A percentile compares a stretch with the other conserved stretches of the same genome.
These are phyloP conservation scores for Brachionus asplanchnoidis DNA, from an alignment of 1,140 invertebrate genomes.

Conservation along the genomic window DNA sequence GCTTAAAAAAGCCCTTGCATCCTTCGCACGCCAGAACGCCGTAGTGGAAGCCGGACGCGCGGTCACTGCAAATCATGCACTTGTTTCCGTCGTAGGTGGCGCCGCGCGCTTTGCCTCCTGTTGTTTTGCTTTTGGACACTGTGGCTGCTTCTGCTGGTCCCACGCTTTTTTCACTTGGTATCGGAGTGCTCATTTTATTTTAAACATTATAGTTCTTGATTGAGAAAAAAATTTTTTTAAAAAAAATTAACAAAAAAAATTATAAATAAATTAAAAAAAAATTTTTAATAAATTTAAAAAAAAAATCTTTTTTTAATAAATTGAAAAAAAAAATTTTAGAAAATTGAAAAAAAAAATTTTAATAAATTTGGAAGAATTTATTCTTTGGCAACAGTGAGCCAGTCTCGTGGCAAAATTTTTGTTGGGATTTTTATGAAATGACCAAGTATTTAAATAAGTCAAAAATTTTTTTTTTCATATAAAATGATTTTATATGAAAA, in stretches of 20 bases:
- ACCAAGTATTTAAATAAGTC: background rate
- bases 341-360: too few relatives aligned
- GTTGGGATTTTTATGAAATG: too few relatives aligned
- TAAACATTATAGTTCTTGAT: background rate
- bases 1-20: slow-evolving; percentile 59
- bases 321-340: too few relatives aligned
- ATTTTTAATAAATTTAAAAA: too few relatives aligned
- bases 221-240: background rate
- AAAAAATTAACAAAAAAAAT: too few relatives aligned
- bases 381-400: too few relatives aligned
- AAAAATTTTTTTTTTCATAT: too few relatives aligned
- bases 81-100: slow-evolving; percentile 44
- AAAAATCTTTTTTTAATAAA: too few relatives aligned
- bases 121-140: background rate
- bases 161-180: background rate
- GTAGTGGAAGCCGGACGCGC: slow-evolving; percentile 59
- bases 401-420: too few relatives aligned
- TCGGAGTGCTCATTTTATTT: background rate
- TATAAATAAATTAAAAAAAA: too few relatives aligned
- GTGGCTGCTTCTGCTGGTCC: background rate
- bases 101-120: slow-evolving; percentile 1
- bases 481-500: too few relatives aligned
- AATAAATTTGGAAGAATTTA: background rate
- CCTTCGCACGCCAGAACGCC: slow-evolving; percentile 60
- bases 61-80: slow-evolving; percentile 58